These are phyloP conservation scores for Fulmarus glacialis DNA, from an alignment of 2,113 vertebrate species.

Conservation along the genomic window DNA sequence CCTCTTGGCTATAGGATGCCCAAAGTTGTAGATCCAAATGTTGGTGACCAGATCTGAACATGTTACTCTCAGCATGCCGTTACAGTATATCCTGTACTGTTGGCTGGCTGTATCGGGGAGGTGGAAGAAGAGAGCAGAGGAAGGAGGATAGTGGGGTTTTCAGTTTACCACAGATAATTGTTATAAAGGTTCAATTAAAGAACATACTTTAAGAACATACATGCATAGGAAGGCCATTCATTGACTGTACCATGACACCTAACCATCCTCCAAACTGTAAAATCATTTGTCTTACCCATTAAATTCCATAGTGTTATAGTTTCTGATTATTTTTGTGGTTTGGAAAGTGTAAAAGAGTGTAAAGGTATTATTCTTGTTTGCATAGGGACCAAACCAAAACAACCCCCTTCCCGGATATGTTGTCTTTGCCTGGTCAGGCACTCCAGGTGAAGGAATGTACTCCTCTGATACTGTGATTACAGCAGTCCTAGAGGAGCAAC, in stretches of 20 bases:
- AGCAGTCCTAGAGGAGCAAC: not conserved
- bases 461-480: not conserved
- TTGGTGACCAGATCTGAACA: not conserved
- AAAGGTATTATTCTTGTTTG: not conserved
- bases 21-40: not conserved
- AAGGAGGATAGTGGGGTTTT: not conserved
- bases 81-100: not conserved
- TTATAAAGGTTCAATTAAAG: not conserved
- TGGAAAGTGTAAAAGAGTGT: not conserved
- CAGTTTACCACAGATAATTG: not conserved
- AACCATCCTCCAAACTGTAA: not conserved
- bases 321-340: not conserved
- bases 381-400: not conserved
- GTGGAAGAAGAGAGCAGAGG: not conserved
- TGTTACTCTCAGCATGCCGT: not conserved
- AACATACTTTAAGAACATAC: not conserved
- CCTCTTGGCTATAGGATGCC: not conserved
- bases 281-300: not conserved
- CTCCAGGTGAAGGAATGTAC: not conserved
- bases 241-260: not conserved
- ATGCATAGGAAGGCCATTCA: not conserved
- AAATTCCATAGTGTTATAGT: not conserved
- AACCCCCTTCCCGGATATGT: not conserved
- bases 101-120: not conserved
- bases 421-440: not conserved